These are phyloP conservation scores for Tetraneura akinire DNA, from an alignment of 1,140 invertebrate genomes.

Conservation along the genomic window DNA sequence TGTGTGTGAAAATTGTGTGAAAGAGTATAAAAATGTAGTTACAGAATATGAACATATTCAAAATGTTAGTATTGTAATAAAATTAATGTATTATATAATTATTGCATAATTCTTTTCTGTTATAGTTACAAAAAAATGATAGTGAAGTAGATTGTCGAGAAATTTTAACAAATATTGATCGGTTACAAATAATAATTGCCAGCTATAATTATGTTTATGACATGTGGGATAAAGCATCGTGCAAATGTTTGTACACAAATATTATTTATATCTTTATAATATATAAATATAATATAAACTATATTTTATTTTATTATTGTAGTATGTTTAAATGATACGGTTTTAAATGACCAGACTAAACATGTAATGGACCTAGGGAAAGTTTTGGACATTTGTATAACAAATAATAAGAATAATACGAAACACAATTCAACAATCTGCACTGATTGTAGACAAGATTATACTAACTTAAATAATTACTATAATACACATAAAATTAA, in stretches of 20 bases:
- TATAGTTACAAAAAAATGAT: conserved; percentile 37
- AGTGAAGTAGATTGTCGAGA: conserved; percentile 52
- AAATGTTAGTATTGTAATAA: conserved; percentile 4
- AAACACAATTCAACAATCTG: conserved; percentile 49
- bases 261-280: not conserved
- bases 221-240: conserved; percentile 54
- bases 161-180: conserved; percentile 54
- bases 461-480: conserved; percentile 51
- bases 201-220: conserved; percentile 54
- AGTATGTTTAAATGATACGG: conserved; percentile 32
- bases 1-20: conserved; percentile 52
- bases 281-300: not conserved
- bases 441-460: conserved; percentile 50
- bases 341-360: conserved; percentile 50
- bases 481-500: conserved; percentile 52
- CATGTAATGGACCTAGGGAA: conserved; percentile 46
- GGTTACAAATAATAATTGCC: conserved; percentile 53
- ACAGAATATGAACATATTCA: conserved; percentile 47
- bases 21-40: conserved; percentile 47
- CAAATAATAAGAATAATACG: conserved; percentile 44
- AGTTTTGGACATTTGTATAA: conserved; percentile 50
- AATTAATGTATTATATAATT: not conserved
- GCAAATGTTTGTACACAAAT: conserved; percentile 53
- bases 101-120: not conserved
- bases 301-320: not conserved